Evolutionary conservation across 2,113 vertebrate species (phyloP).

Genomic region (Centrocercus urophasianus): DNA sequence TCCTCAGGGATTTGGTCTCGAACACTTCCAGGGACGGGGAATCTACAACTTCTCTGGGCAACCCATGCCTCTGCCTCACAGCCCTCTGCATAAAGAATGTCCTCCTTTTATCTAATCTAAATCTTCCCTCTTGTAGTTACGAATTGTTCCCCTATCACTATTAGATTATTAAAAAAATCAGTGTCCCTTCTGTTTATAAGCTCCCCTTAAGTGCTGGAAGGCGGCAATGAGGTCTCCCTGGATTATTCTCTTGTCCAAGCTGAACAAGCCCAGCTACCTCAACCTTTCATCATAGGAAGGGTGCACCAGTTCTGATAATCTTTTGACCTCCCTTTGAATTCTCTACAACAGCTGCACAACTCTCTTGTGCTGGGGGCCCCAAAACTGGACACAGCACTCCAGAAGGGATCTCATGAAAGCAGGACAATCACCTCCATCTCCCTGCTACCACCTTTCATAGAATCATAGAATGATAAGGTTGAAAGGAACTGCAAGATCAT

Average conservation of each 20-base stretch:
- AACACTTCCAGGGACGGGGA: background rate
- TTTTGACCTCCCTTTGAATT: no score
- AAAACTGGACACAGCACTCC: no score
- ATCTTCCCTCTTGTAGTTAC: background rate
- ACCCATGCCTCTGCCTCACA: background rate
- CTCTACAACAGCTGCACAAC: no score
- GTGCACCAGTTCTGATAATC: no score
- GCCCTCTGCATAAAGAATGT: background rate
- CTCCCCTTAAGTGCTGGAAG: background rate
- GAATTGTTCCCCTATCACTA: background rate
- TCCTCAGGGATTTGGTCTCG: background rate
- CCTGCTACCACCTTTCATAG: background rate
- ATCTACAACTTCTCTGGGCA: background rate
- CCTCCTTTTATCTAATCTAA: background rate
- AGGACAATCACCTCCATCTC: no score
- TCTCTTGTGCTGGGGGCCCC: no score
- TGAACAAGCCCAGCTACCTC: background rate
- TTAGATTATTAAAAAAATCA: background rate
- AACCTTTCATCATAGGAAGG: no score
- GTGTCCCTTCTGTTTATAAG: background rate
- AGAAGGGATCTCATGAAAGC: no score
- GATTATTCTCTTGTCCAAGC: background rate
- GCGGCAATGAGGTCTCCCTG: background rate
- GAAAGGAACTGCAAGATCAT: no score
- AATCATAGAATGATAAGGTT: no score